Conservation (phyloP, 1,140 invertebrate species). For the Zaprionus africanus region DNA sequence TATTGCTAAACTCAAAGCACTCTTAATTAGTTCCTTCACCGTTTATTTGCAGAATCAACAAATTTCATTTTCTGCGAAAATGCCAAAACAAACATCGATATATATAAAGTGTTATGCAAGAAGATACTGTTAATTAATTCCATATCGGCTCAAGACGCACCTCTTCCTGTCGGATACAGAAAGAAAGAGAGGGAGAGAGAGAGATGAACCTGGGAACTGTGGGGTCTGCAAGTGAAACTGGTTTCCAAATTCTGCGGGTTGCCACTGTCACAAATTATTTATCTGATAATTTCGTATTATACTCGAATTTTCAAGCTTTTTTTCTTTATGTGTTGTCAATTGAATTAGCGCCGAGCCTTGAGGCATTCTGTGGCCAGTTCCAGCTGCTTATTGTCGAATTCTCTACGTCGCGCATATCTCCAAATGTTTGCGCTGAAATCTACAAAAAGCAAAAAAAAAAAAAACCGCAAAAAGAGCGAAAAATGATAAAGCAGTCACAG, state of each 20-base stretch:
- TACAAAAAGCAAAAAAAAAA: slow-evolving; percentile 34
- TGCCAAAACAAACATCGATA: neutral
- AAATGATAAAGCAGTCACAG: slow-evolving; percentile 58
- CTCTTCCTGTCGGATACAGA: slow-evolving; percentile 54
- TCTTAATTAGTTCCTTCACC: slow-evolving; percentile 19
- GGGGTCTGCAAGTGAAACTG: slow-evolving; percentile 35
- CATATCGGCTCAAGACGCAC: slow-evolving; percentile 52
- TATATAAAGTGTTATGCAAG: slow-evolving; percentile 30
- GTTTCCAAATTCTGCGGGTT: slow-evolving; percentile 30
- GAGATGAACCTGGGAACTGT: slow-evolving; percentile 21
- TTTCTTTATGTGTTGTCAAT: slow-evolving; percentile 63
- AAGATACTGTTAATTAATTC: slow-evolving; percentile 64
- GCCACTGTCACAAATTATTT: slow-evolving; percentile 53
- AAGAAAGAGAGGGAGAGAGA: slow-evolving; percentile 10
- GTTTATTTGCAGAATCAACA: slow-evolving; percentile 20
- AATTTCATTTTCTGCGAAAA: slow-evolving; percentile 24
- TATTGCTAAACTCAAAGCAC: slow-evolving; percentile 31
- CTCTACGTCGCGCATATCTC: slow-evolving; percentile 48
- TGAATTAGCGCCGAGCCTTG: slow-evolving; percentile 67
- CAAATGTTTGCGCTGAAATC: slow-evolving; percentile 70
- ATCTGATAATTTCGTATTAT: slow-evolving; percentile 32
- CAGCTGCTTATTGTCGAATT: slow-evolving; percentile 45
- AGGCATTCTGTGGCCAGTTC: slow-evolving; percentile 18
- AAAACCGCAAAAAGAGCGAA: slow-evolving; percentile 42
- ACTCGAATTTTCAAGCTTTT: slow-evolving; percentile 35